Percentiles rank a stretch among this genome's conserved stretches.
phyloP scores from a whole-genome alignment of 2,888 invertebrate species.

The Heliconius sara region DNA sequence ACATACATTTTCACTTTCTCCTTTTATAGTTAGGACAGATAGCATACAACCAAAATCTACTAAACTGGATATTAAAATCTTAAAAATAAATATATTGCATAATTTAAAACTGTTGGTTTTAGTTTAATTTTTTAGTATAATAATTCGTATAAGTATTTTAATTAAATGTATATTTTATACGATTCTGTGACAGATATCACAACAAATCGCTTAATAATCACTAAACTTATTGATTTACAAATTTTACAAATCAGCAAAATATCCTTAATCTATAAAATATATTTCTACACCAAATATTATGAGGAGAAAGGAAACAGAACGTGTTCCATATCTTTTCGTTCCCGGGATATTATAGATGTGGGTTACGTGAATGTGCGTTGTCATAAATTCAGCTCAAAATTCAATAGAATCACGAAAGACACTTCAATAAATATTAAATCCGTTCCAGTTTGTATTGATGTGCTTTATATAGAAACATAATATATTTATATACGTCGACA shows the following conservation, averaged over 20 bases:
- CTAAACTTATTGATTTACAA: too few species aligned
- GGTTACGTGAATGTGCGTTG: conserved; percentile 28
- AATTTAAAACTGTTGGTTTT: too few species aligned
- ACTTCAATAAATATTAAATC: conserved; percentile 27
- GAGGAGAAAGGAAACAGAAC: conserved; percentile 4
- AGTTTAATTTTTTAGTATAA: too few species aligned
- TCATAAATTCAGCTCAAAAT: conserved; percentile 28
- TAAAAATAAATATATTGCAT: too few species aligned
- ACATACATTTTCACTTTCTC: too few species aligned
- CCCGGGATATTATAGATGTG: conserved; percentile 22
- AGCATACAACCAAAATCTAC: too few species aligned
- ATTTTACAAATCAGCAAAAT: not conserved
- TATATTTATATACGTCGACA: not conserved
- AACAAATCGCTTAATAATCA: not conserved
- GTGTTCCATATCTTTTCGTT: conserved; percentile 21
- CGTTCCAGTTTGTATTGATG: not conserved
- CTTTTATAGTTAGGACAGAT: too few species aligned
- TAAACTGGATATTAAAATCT: too few species aligned
- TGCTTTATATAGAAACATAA: not conserved
- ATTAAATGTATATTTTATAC: not conserved
- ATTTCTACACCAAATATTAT: not conserved
- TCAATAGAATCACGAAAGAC: conserved; percentile 25
- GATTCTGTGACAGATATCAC: not conserved
- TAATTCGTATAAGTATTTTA: too few species aligned
- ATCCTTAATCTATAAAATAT: not conserved